Evolutionary conservation across 2,888 invertebrate genomes (phyloP).

Genomic region (Taenaris catops): DNA sequence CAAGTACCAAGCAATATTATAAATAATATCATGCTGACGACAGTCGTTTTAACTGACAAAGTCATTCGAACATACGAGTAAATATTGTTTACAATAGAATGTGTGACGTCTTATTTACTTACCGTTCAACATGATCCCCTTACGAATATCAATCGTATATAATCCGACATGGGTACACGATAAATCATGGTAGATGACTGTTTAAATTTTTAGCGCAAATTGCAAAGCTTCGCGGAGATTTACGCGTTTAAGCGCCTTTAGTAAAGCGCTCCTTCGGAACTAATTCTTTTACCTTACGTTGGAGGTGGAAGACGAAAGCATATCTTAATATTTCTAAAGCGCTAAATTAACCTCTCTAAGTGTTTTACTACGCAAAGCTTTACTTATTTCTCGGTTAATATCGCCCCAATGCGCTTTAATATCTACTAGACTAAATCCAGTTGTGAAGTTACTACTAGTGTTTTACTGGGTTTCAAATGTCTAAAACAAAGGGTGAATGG

Average conservation of each 20-base stretch:
- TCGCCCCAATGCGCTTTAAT: constrained; percentile 17
- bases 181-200: constrained; percentile 28
- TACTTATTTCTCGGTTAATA: constrained; percentile 35
- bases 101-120: constrained; percentile 22
- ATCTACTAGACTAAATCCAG: constrained; percentile 23
- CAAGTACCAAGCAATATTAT: constrained; percentile 25
- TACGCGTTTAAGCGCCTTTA: constrained; percentile 43
- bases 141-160: constrained; percentile 19
- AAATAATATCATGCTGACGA: constrained; percentile 24
- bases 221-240: constrained; percentile 58
- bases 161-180: constrained; percentile 25
- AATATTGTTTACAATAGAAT: constrained; percentile 3
- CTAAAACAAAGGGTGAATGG: constrained; percentile 25
- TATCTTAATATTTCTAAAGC: constrained; percentile 54
- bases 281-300: constrained; percentile 48
- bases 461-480: constrained; percentile 21
- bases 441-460: constrained; percentile 22
- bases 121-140: constrained; percentile 23
- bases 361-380: constrained; percentile 62
- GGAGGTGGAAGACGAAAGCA: constrained; percentile 44
- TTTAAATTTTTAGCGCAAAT: constrained; percentile 39
- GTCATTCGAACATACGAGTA: constrained; percentile 1
- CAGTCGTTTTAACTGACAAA: constrained; percentile 7
- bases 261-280: constrained; percentile 50
- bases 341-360: constrained; percentile 51